phyloP scores from a whole-genome alignment of 2,113 vertebrate genomes.

The Sterna hirundo region DNA sequence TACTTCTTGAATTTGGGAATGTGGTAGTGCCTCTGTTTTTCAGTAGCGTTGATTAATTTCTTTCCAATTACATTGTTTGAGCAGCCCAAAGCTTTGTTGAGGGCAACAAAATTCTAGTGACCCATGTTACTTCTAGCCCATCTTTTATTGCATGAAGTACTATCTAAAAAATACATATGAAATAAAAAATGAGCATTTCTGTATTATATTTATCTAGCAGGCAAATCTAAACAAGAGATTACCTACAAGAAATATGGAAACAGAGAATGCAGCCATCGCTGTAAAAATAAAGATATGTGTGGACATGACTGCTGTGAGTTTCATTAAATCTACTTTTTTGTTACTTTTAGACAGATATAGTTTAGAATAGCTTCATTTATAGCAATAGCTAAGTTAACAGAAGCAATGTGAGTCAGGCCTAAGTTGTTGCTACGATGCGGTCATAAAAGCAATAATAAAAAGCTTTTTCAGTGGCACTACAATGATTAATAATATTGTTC shows the following conservation, averaged over 20 bases:
- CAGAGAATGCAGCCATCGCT: slow-evolving; percentile 90
- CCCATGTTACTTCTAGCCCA: not conserved
- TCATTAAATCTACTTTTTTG: slow-evolving; percentile 19
- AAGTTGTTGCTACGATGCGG: not conserved
- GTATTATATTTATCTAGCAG: slow-evolving; percentile 54
- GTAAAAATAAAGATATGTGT: slow-evolving; percentile 92
- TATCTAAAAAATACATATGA: not conserved
- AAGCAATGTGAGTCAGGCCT: not conserved
- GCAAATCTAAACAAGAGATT: slow-evolving; percentile 25
- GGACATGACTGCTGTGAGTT: slow-evolving; percentile 96
- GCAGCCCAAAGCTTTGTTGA: not conserved
- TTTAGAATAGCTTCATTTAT: not conserved
- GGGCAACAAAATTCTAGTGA: not conserved
- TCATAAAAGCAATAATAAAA: not conserved
- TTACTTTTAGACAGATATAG: not conserved
- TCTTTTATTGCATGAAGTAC: not conserved
- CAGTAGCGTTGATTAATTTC: not conserved
- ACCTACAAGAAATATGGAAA: slow-evolving; percentile 70
- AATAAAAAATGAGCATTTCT: not conserved
- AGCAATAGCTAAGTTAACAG: not conserved
- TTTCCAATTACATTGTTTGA: not conserved
- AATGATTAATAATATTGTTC: not conserved
- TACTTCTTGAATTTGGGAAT: not conserved
- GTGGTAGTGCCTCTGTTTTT: not conserved
- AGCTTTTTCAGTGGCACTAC: not conserved